A percentile compares a stretch with the other conserved stretches of the same genome.
These are phyloP conservation scores for Heliconius eleuchia DNA, from an alignment of 1,140 invertebrate genomes.

Conservation along the genomic window DNA sequence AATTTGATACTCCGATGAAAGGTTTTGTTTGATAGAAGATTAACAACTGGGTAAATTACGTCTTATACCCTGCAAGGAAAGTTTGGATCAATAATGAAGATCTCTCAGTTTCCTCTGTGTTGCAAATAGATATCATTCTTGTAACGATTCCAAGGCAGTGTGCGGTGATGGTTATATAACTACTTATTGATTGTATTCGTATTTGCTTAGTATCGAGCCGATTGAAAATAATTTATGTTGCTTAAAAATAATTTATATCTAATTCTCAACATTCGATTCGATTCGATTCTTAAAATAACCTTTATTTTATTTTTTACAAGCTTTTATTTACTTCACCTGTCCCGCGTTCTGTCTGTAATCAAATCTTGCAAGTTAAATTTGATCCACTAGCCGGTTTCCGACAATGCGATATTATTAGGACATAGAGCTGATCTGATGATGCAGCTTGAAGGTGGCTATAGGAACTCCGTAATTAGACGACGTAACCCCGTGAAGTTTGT, in stretches of 20 bases:
- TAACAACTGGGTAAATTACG: not conserved
- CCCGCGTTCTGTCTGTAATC: no score
- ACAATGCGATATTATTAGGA: no score
- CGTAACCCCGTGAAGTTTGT: no score
- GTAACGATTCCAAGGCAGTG: not conserved
- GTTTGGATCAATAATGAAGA: not conserved
- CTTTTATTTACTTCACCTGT: no score
- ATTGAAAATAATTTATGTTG: not conserved
- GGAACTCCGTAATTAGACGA: no score
- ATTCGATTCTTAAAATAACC: no score
- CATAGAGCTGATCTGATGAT: no score
- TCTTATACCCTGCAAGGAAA: not conserved
- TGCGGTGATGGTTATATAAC: not conserved
- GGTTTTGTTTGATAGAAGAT: not conserved
- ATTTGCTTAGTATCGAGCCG: not conserved
- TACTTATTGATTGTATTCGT: not conserved
- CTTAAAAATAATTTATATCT: not conserved
- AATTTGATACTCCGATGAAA: not conserved
- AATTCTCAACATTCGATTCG: no score
- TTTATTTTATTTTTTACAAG: no score
- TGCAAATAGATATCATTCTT: not conserved
- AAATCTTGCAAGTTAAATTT: no score
- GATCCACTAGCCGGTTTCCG: no score
- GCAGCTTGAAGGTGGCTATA: no score
- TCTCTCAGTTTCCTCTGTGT: not conserved